Evolutionary conservation across 2,888 invertebrate species (phyloP).

Genomic region (Rosalia funebris): DNA sequence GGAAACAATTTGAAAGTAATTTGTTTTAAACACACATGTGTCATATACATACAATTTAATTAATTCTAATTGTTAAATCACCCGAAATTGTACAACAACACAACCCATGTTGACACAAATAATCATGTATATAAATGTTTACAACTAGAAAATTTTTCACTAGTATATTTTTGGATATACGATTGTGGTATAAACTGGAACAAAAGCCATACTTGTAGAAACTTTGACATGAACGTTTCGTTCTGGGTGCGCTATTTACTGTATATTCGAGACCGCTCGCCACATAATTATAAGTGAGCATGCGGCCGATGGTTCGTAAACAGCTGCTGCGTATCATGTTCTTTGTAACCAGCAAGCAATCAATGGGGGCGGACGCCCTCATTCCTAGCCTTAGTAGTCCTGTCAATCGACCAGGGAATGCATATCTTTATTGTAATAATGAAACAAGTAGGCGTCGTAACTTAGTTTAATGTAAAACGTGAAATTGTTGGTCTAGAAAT

Average conservation of each 20-base stretch:
- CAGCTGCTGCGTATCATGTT: constrained; percentile 51
- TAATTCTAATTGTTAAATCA: too few relatives aligned
- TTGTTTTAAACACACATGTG: too few relatives aligned
- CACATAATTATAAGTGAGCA: constrained; percentile 18
- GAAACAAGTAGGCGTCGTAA: constrained; percentile 59
- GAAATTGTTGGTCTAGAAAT: constrained; percentile 62
- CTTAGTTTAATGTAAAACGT: constrained; percentile 63
- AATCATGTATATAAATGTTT: too few relatives aligned
- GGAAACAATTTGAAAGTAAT: too few relatives aligned
- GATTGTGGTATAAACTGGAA: too few relatives aligned
- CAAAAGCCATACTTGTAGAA: background rate
- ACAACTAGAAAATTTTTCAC: too few relatives aligned
- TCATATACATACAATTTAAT: too few relatives aligned
- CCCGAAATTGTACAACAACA: too few relatives aligned
- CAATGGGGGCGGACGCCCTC: constrained; percentile 50
- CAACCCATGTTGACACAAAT: too few relatives aligned
- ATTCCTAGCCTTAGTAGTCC: constrained; percentile 63
- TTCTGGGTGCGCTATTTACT: constrained; percentile 22
- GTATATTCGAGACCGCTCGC: constrained; percentile 10
- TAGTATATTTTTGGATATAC: too few relatives aligned
- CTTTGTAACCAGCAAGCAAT: constrained; percentile 50
- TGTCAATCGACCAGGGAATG: constrained; percentile 63
- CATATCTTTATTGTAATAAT: constrained; percentile 63
- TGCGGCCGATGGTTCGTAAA: constrained; percentile 28
- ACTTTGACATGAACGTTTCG: constrained; percentile 3